phyloP scores from a whole-genome alignment of 2,888 invertebrate genomes.

The Plagodis pulveraria region DNA sequence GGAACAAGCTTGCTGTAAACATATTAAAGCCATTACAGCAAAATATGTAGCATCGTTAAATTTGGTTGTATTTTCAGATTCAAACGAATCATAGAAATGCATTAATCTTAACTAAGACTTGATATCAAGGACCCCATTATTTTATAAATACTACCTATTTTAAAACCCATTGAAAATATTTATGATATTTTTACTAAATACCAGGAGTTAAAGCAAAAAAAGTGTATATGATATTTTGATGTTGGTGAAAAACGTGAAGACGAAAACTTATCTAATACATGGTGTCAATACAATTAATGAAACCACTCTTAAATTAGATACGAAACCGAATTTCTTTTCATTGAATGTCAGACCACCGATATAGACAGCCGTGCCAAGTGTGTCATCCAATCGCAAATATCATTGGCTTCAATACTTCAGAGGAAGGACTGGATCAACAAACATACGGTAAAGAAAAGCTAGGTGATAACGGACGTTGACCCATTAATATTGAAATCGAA shows the following conservation, averaged over 20 bases:
- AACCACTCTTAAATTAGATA: conserved; percentile 28
- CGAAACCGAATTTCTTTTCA: conserved; percentile 31
- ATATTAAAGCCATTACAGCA: conserved; percentile 17
- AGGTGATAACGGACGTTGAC: conserved; percentile 55
- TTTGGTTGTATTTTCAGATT: conserved; percentile 9
- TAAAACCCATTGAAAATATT: not conserved
- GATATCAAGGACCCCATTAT: not conserved
- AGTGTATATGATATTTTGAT: not conserved
- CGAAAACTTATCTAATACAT: conserved; percentile 6
- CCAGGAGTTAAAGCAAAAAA: not conserved
- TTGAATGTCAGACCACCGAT: conserved; percentile 29
- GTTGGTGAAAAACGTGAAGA: conserved; percentile 1
- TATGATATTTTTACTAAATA: not conserved
- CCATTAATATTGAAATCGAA: conserved; percentile 22
- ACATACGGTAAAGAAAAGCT: conserved; percentile 41
- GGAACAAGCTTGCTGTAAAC: conserved; percentile 16
- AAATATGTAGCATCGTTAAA: conserved; percentile 7
- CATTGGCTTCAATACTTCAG: conserved; percentile 50
- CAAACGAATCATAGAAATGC: conserved; percentile 4
- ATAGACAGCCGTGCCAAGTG: conserved; percentile 60
- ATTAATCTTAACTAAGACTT: not conserved
- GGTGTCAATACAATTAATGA: conserved; percentile 27
- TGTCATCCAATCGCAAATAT: conserved; percentile 49
- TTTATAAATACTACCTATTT: no score
- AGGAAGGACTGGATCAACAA: conserved; percentile 49